A percentile compares a stretch with the other conserved stretches of the same genome.
phyloP scores from a whole-genome alignment of 2,888 invertebrate species.

The Diabrotica balteata region DNA sequence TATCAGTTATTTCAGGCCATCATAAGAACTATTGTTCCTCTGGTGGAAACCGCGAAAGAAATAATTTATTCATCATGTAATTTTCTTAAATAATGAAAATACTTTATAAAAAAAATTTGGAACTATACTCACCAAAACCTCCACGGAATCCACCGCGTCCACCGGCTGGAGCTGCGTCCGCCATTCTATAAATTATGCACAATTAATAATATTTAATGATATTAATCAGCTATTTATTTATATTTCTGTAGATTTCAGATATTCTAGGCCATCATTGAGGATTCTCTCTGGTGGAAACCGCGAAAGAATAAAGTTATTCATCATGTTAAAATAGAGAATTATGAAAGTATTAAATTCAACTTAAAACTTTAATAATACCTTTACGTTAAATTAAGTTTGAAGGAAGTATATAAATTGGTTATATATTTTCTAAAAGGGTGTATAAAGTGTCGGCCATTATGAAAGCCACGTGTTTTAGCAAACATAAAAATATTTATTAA shows the following conservation, averaged over 20 bases:
- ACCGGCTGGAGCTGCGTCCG: slow-evolving; percentile 98
- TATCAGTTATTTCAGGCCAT: slow-evolving; percentile 45
- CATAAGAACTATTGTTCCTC: slow-evolving; percentile 47
- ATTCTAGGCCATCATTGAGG: slow-evolving; percentile 63
- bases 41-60: slow-evolving; percentile 77
- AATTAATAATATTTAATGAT: neutral
- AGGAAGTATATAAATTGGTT: no score
- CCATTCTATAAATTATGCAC: slow-evolving; percentile 74
- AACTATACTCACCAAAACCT: slow-evolving; percentile 68
- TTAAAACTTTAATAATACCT: no score
- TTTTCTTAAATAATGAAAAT: slow-evolving; percentile 13
- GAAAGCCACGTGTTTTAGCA: no score
- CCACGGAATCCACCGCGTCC: slow-evolving; percentile 90
- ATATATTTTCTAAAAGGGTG: no score
- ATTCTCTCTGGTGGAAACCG: slow-evolving; percentile 71
- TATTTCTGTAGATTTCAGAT: slow-evolving; percentile 31
- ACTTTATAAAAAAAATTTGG: no score
- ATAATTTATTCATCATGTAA: slow-evolving; percentile 64
- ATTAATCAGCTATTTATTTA: neutral
- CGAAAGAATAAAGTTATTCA: slow-evolving; percentile 69
- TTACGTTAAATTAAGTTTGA: no score
- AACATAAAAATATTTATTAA: no score
- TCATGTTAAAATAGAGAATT: slow-evolving; percentile 53
- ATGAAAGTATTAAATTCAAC: no score
- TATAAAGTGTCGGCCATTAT: no score